phyloP scores from a whole-genome alignment of 2,113 vertebrate species.

The Rhinolophus sinicus region DNA sequence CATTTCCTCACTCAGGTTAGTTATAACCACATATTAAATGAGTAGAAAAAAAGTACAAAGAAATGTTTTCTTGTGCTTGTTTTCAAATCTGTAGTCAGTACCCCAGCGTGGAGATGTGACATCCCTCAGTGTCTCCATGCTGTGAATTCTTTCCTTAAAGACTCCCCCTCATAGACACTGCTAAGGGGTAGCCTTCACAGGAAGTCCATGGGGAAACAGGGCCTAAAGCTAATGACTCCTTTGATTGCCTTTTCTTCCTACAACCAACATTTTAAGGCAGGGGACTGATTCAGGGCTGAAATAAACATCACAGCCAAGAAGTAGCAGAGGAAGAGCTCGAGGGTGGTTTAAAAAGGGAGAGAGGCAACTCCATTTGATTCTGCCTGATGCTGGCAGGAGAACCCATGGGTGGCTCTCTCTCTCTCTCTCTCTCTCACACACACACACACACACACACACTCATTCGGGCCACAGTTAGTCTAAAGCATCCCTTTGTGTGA shows the following conservation, averaged over 20 bases:
- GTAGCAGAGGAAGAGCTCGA: background rate
- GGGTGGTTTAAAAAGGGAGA: background rate
- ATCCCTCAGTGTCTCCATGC: background rate
- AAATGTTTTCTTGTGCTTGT: background rate
- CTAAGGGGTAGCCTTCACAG: background rate
- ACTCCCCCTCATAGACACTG: accelerated
- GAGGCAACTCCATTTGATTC: no score
- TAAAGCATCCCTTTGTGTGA: background rate
- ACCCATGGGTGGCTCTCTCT: no score
- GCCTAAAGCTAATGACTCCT: background rate
- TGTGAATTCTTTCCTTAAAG: background rate
- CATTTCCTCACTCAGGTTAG: background rate
- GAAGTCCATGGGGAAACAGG: accelerated
- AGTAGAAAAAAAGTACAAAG: background rate
- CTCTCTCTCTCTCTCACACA: background rate
- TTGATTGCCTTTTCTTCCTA: background rate
- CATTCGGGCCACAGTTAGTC: background rate
- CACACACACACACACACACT: background rate
- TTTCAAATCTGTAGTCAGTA: background rate
- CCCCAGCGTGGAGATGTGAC: accelerated
- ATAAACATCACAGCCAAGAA: background rate
- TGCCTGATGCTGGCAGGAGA: background rate
- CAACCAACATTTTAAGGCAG: background rate
- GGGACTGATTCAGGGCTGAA: background rate
- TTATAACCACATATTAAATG: background rate